phyloP scores from a whole-genome alignment of 2,888 invertebrate genomes.

The Galeopsomyia nigrocyanea region DNA sequence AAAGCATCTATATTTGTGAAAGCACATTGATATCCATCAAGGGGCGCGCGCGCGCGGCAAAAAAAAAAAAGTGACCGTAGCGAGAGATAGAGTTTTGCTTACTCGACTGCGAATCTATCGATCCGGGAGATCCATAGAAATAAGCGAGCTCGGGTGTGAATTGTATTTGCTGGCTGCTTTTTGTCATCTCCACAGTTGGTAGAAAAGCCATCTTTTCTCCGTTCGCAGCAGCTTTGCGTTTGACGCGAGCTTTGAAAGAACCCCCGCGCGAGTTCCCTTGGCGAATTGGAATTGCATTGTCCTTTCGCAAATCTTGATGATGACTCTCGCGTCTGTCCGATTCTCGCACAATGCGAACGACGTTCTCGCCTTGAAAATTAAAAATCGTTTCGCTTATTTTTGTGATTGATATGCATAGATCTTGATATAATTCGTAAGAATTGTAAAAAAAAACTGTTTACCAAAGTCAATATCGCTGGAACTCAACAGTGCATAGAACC shows the following conservation, averaged over 20 bases:
- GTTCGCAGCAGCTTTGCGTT: slow-evolving; percentile 6
- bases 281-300: slow-evolving; percentile 13
- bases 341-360: not conserved
- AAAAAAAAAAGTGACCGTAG: no score
- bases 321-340: not conserved
- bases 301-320: slow-evolving; percentile 6
- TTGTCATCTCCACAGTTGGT: slow-evolving; percentile 53
- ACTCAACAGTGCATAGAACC: not conserved
- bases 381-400: not conserved
- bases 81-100: not conserved
- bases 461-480: slow-evolving; percentile 7
- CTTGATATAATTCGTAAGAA: no score
- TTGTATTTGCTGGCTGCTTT: slow-evolving; percentile 58
- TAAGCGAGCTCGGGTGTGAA: slow-evolving; percentile 48
- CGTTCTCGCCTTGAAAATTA: slow-evolving; percentile 11
- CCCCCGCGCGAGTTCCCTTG: not conserved
- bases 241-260: slow-evolving; percentile 16
- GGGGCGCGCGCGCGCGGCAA: no score
- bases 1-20: no score
- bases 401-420: no score
- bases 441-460: slow-evolving; percentile 4
- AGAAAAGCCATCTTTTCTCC: not conserved
- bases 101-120: slow-evolving; percentile 9
- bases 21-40: no score
- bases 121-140: slow-evolving; percentile 41